phyloP scores from a whole-genome alignment of 2,113 vertebrate genomes.

The Capra hircus region DNA sequence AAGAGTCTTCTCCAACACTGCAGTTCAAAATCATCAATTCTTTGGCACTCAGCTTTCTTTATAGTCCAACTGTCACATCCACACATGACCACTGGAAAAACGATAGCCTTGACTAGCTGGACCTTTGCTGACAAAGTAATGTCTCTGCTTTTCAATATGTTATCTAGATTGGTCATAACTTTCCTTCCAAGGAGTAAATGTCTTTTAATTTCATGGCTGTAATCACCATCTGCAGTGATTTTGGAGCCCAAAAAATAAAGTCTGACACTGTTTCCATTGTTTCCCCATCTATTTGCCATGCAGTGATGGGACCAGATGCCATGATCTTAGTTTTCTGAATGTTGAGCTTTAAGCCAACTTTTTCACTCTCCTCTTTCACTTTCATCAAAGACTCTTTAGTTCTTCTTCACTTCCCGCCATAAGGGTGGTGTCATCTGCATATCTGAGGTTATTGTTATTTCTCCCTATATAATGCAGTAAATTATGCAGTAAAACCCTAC shows the following conservation, averaged over 20 bases:
- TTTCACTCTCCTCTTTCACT: not conserved
- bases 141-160: not conserved
- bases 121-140: not conserved
- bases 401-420: not conserved
- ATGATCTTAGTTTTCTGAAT: not conserved
- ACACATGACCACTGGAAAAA: not conserved
- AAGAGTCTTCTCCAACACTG: not conserved
- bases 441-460: not conserved
- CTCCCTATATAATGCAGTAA: not conserved
- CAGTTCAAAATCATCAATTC: not conserved
- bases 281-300: not conserved
- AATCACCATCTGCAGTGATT: not conserved
- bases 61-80: not conserved
- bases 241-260: not conserved
- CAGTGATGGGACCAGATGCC: not conserved
- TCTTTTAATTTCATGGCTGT: not conserved
- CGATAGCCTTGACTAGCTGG: not conserved
- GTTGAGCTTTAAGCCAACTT: not conserved
- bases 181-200: not conserved
- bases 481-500: not conserved
- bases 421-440: not conserved
- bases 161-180: not conserved
- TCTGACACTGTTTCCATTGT: not conserved
- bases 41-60: rapidly evolving
- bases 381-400: not conserved